Evolutionary conservation across 2,113 vertebrate species (phyloP).

Genomic region (Corynorhinus townsendii): DNA sequence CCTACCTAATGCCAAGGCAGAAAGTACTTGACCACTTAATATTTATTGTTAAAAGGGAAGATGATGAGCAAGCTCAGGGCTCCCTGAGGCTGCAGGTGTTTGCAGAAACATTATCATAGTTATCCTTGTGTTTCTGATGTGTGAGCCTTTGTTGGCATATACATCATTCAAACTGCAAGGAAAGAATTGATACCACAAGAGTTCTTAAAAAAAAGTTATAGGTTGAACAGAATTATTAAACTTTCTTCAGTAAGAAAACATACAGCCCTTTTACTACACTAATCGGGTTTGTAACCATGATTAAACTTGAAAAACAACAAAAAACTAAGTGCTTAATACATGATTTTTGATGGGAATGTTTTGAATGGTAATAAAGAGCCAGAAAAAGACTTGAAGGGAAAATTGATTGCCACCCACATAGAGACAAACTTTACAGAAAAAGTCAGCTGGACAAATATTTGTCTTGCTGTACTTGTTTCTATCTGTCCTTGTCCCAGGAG

Average conservation of each 20-base stretch:
- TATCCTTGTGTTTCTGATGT: background rate
- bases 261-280: background rate
- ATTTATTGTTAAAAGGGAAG: background rate
- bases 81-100: background rate
- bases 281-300: conserved; percentile 8
- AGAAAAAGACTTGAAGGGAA: conserved; percentile 13
- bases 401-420: conserved; percentile 20
- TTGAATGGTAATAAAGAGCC: background rate
- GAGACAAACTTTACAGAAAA: conserved; percentile 32
- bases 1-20: background rate
- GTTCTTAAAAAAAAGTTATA: background rate
- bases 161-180: background rate
- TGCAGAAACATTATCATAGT: background rate
- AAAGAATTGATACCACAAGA: background rate
- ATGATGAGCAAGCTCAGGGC: background rate
- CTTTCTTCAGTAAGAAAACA: conserved; percentile 8
- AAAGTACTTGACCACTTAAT: background rate
- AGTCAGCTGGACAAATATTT: conserved; percentile 68
- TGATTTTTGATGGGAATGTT: background rate
- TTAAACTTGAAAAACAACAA: background rate
- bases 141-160: background rate
- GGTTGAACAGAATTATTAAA: background rate
- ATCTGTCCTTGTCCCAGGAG: conserved; percentile 2
- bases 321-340: conserved; percentile 18
- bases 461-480: conserved; percentile 31